Evolutionary conservation across 1,140 invertebrate genomes (phyloP).

Genomic region (Diorhabda carinulata): DNA sequence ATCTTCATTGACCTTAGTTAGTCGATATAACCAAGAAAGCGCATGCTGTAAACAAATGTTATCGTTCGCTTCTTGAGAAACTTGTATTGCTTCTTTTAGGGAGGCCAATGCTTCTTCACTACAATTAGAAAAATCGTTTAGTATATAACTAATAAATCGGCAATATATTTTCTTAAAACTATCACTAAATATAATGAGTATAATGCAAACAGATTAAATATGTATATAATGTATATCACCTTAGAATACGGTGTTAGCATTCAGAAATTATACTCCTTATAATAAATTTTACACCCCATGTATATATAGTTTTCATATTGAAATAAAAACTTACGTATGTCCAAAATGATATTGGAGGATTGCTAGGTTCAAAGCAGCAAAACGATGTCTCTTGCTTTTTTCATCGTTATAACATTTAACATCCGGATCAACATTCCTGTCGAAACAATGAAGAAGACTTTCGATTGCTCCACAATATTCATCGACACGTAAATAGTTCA

Average conservation of each 20-base stretch:
- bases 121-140: constrained; percentile 17
- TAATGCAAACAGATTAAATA: neutral
- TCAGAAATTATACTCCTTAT: too few relatives aligned
- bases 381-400: constrained; percentile 72
- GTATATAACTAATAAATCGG: neutral
- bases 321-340: constrained; percentile 62
- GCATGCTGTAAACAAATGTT: constrained; percentile 81
- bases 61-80: constrained; percentile 85
- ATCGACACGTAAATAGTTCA: constrained; percentile 81
- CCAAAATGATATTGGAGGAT: constrained; percentile 82
- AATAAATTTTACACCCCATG: too few relatives aligned
- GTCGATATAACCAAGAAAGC: constrained; percentile 73
- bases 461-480: constrained; percentile 83
- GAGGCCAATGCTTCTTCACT: constrained; percentile 74
- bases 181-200: neutral
- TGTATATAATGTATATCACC: neutral
- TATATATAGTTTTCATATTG: too few relatives aligned
- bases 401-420: constrained; percentile 54
- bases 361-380: constrained; percentile 85
- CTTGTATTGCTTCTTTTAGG: constrained; percentile 77
- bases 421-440: constrained; percentile 59
- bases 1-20: constrained; percentile 48
- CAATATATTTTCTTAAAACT: constrained; percentile 3
- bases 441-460: constrained; percentile 81
- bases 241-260: too few relatives aligned